phyloP scores from a whole-genome alignment of 2,113 vertebrate genomes.

The Capreolus pygargus region DNA sequence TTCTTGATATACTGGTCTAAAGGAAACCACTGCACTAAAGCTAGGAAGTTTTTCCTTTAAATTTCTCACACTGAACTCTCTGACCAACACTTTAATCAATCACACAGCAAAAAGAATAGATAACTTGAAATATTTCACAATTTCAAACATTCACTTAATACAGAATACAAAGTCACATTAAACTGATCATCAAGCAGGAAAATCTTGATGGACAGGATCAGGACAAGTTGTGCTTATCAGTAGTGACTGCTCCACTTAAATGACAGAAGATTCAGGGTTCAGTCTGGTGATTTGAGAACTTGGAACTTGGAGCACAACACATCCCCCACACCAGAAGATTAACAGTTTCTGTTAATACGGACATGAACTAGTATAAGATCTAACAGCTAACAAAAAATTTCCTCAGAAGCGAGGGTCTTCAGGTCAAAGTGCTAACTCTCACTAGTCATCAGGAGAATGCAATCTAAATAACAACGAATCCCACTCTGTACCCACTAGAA shows the following conservation, averaged over 20 bases:
- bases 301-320: background rate
- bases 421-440: background rate
- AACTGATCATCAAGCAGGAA: background rate
- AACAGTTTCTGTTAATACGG: background rate
- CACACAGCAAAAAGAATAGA: background rate
- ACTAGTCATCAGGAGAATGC: background rate
- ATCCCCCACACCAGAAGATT: background rate
- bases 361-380: background rate
- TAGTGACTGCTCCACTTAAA: background rate
- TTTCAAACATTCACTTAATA: constrained; percentile 10
- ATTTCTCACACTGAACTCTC: constrained; percentile 19
- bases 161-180: background rate
- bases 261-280: background rate
- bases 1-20: background rate
- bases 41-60: background rate
- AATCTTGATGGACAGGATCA: background rate
- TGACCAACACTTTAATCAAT: constrained; percentile 12
- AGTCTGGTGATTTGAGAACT: background rate
- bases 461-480: background rate
- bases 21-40: constrained; percentile 4
- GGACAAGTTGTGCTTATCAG: background rate
- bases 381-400: background rate
- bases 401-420: background rate
- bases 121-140: background rate
- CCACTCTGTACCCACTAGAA: background rate